Evolutionary conservation across 1,140 invertebrate species (phyloP).

Genomic region (Aphelenchoides fujianensis): DNA sequence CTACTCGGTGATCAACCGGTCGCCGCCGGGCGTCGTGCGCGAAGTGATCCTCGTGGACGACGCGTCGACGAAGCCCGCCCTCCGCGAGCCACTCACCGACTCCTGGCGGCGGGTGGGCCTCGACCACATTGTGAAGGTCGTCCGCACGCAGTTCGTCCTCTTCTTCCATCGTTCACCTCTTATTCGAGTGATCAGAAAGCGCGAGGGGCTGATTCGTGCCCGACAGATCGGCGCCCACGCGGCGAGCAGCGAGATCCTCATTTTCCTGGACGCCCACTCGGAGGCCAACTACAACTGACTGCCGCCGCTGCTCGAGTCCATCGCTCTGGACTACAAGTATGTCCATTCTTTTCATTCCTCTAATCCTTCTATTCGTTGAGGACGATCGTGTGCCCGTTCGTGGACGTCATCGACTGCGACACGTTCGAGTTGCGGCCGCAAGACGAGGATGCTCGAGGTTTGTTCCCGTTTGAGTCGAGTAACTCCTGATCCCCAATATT

Average conservation of each 20-base stretch:
- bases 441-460: slow-evolving; percentile 82
- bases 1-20: slow-evolving; percentile 77
- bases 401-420: slow-evolving; percentile 88
- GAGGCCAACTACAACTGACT: slow-evolving; percentile 93
- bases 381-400: slow-evolving; percentile 89
- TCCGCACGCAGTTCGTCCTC: slow-evolving; percentile 48
- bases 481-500: not conserved
- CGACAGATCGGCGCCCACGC: slow-evolving; percentile 78
- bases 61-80: slow-evolving; percentile 69
- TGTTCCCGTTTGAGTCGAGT: slow-evolving; percentile 2
- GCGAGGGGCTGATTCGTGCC: slow-evolving; percentile 83
- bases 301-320: slow-evolving; percentile 73
- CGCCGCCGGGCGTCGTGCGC: slow-evolving; percentile 76
- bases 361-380: too few relatives aligned
- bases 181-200: slow-evolving; percentile 46
- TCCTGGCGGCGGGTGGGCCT: slow-evolving; percentile 48
- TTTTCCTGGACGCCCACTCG: slow-evolving; percentile 89
- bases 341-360: too few relatives aligned
- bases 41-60: slow-evolving; percentile 91
- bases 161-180: slow-evolving; percentile 10
- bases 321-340: slow-evolving; percentile 64
- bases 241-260: slow-evolving; percentile 79
- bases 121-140: slow-evolving; percentile 56
- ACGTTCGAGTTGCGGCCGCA: slow-evolving; percentile 87
- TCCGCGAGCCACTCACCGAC: slow-evolving; percentile 63